phyloP scores from a whole-genome alignment of 2,797 vertebrate genomes.

The Xiphophorus birchmanni region DNA sequence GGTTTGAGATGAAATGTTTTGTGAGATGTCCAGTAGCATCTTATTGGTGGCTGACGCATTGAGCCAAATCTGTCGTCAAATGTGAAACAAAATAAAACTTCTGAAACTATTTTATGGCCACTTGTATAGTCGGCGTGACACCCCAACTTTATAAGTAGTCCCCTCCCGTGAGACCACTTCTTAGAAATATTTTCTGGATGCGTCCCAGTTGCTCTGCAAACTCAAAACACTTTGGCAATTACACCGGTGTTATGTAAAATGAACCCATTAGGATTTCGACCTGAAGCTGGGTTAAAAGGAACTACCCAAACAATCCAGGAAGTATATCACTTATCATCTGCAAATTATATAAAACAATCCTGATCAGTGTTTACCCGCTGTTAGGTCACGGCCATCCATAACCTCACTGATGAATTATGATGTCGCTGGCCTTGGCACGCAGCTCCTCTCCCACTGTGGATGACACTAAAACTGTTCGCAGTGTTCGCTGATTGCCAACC shows the following conservation, averaged over 20 bases:
- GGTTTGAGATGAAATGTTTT: neutral
- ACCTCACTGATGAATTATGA: slow-evolving; percentile 63
- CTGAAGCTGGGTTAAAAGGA: slow-evolving; percentile 25
- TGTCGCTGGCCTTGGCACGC: slow-evolving; percentile 64
- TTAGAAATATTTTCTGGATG: neutral
- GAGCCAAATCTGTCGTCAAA: neutral
- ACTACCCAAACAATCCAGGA: slow-evolving; percentile 45
- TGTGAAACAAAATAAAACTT: neutral
- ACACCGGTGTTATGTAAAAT: slow-evolving; percentile 64
- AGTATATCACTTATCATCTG: slow-evolving; percentile 68
- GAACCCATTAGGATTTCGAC: slow-evolving; percentile 69
- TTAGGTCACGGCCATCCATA: slow-evolving; percentile 60
- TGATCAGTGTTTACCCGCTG: slow-evolving; percentile 64
- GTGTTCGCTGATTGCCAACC: slow-evolving; percentile 63
- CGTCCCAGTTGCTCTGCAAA: neutral
- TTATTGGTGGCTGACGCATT: neutral
- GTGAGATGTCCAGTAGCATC: neutral
- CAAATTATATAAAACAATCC: slow-evolving; percentile 65
- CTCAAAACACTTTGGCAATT: slow-evolving; percentile 44
- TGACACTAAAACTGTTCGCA: slow-evolving; percentile 50
- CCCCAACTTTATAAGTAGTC: neutral
- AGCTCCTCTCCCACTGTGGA: slow-evolving; percentile 44
- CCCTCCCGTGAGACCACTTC: neutral
- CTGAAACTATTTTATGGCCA: neutral
- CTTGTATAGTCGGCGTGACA: neutral